Evolutionary conservation across 2,797 vertebrate genomes (phyloP).

Genomic region (Acipenser ruthenus): DNA sequence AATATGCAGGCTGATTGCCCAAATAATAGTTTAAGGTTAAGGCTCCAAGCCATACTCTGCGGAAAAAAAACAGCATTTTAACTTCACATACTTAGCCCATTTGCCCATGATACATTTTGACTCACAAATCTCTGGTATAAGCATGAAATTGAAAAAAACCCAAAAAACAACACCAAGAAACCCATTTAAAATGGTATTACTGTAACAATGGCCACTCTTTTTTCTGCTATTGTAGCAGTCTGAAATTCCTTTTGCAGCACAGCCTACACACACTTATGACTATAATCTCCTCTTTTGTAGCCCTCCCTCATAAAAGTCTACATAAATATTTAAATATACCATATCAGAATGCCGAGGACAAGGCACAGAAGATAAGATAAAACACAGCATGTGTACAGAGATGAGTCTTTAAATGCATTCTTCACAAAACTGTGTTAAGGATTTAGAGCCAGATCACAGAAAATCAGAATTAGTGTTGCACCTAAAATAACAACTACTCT

Average conservation of each 20-base stretch:
- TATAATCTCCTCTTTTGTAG: slow-evolving; percentile 23
- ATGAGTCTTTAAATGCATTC: slow-evolving; percentile 23
- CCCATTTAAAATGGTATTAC: too few relatives aligned
- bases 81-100: too few relatives aligned
- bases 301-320: slow-evolving; percentile 24
- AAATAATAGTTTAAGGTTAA: too few relatives aligned
- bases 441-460: too few relatives aligned
- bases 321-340: slow-evolving; percentile 26
- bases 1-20: too few relatives aligned
- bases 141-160: too few relatives aligned
- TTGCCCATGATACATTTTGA: too few relatives aligned
- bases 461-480: not conserved
- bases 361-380: slow-evolving; percentile 30
- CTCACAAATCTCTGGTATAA: too few relatives aligned
- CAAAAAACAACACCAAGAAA: too few relatives aligned
- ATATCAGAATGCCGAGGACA: slow-evolving; percentile 29
- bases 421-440: not conserved
- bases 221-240: slow-evolving; percentile 3
- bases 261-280: slow-evolving; percentile 31
- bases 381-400: slow-evolving; percentile 27
- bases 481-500: slow-evolving; percentile 1
- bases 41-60: too few relatives aligned
- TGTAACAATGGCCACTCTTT: not conserved
- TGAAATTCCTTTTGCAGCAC: slow-evolving; percentile 32
- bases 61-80: too few relatives aligned